These are phyloP conservation scores for Portevinia maculata DNA, from an alignment of 2,888 invertebrate genomes.

Conservation along the genomic window DNA sequence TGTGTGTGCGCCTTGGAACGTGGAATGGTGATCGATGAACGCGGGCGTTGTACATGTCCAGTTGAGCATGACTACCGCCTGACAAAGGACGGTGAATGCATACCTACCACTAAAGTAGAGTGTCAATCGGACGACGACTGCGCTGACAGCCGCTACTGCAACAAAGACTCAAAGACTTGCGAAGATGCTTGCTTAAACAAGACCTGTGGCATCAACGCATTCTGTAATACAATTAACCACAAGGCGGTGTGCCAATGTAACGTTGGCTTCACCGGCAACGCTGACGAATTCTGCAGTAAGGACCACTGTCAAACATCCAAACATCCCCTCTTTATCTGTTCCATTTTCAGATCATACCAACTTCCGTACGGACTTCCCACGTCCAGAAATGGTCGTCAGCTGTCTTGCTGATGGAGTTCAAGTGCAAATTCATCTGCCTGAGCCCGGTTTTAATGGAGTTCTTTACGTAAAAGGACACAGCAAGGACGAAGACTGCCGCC, in stretches of 20 bases:
- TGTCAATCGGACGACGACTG: conserved; percentile 90
- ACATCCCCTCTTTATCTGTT: conserved; percentile 70
- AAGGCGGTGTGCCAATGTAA: conserved; percentile 90
- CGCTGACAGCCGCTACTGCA: conserved; percentile 90
- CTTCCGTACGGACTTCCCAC: conserved; percentile 91
- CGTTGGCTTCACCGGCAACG: conserved; percentile 90
- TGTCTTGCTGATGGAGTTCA: conserved; percentile 96
- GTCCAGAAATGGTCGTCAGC: conserved; percentile 93
- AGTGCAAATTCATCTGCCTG: conserved; percentile 89
- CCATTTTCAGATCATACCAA: conserved; percentile 79
- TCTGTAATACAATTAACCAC: conserved; percentile 91
- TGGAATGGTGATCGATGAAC: conserved; percentile 90
- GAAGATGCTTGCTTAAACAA: conserved; percentile 91
- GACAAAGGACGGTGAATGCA: conserved; percentile 86
- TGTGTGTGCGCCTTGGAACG: conserved; percentile 92
- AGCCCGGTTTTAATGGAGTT: conserved; percentile 92
- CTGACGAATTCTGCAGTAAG: conserved; percentile 88
- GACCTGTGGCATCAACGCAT: conserved; percentile 89
- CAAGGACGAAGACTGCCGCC: conserved; percentile 94
- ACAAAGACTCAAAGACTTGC: conserved; percentile 87
- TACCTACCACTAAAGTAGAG: conserved; percentile 83
- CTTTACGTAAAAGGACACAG: conserved; percentile 97
- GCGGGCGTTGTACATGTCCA: conserved; percentile 90
- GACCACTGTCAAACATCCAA: not conserved
- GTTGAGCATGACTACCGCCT: conserved; percentile 87